Conservation (phyloP, 2,113 vertebrate species). For the Oryzias javanicus region DNA sequence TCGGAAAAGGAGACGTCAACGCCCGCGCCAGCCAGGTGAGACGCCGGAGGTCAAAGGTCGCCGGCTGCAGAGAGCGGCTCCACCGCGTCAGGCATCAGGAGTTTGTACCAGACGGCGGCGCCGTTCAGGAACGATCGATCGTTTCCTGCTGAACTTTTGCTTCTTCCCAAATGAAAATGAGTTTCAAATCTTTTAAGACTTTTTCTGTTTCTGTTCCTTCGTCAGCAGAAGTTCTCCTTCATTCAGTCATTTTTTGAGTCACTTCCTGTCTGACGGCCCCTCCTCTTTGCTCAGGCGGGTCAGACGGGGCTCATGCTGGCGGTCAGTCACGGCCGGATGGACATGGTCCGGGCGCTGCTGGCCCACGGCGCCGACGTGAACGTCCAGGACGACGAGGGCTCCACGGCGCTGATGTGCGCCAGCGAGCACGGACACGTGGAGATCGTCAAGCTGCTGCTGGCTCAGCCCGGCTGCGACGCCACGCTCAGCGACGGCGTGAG, state of each 20-base stretch:
- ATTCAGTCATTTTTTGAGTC: no score
- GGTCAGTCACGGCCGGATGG: conserved; percentile 94
- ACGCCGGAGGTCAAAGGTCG: conserved; percentile 21
- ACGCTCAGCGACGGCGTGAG: conserved; percentile 93
- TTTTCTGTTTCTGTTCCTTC: no score
- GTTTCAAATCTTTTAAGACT: no score
- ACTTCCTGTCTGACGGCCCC: not conserved
- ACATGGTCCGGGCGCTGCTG: conserved; percentile 94
- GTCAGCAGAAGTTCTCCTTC: no score
- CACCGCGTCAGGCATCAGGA: no score
- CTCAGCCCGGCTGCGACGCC: conserved; percentile 88
- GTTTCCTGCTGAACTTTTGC: no score
- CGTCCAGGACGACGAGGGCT: conserved; percentile 94
- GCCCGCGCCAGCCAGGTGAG: conserved; percentile 97
- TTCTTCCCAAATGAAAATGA: no score
- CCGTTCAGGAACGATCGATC: no score
- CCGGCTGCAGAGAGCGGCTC: not conserved
- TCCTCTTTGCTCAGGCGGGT: conserved; percentile 85
- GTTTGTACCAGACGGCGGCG: no score
- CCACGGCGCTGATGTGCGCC: conserved; percentile 96
- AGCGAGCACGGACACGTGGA: conserved; percentile 95
- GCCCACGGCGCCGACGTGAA: conserved; percentile 91
- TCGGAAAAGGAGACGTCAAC: conserved; percentile 93
- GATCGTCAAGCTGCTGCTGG: conserved; percentile 94
- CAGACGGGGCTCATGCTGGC: conserved; percentile 97